These are phyloP conservation scores for Zoanthus solanderi DNA, from an alignment of 92 coral and sea anemone genomes.

Conservation along the genomic window DNA sequence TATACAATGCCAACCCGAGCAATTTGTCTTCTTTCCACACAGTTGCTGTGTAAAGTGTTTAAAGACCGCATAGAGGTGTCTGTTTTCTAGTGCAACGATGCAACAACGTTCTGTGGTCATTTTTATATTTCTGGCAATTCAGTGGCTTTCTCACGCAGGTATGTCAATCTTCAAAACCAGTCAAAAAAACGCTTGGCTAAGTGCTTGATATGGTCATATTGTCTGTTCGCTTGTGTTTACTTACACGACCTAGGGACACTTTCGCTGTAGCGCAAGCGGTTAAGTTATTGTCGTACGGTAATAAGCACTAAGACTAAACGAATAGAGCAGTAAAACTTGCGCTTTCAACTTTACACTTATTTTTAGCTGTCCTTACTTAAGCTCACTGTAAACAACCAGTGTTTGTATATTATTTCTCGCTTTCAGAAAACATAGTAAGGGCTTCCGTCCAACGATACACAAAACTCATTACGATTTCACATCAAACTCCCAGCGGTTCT, in stretches of 20 bases:
- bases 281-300: neutral
- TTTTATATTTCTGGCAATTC: constrained; percentile 25
- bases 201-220: constrained; percentile 68
- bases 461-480: neutral
- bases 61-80: constrained; percentile 1
- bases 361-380: constrained; percentile 51
- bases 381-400: constrained; percentile 39
- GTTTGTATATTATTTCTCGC: constrained; percentile 42
- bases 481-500: neutral
- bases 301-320: neutral
- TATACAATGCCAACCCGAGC: constrained; percentile 21
- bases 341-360: constrained; percentile 26
- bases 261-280: constrained; percentile 21
- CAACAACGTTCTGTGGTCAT: constrained; percentile 4
- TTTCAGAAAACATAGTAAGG: constrained; percentile 18
- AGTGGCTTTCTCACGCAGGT: constrained; percentile 45
- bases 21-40: constrained; percentile 33
- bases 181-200: constrained; percentile 37
- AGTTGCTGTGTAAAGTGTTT: constrained; percentile 11
- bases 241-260: constrained; percentile 38
- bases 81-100: neutral
- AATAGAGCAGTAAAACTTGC: neutral
- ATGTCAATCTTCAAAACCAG: constrained; percentile 48
- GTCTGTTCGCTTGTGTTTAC: constrained; percentile 74
- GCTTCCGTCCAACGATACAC: constrained; percentile 26